Evolutionary conservation across 2,888 invertebrate species (phyloP).

Genomic region (Sepiola atlantica): DNA sequence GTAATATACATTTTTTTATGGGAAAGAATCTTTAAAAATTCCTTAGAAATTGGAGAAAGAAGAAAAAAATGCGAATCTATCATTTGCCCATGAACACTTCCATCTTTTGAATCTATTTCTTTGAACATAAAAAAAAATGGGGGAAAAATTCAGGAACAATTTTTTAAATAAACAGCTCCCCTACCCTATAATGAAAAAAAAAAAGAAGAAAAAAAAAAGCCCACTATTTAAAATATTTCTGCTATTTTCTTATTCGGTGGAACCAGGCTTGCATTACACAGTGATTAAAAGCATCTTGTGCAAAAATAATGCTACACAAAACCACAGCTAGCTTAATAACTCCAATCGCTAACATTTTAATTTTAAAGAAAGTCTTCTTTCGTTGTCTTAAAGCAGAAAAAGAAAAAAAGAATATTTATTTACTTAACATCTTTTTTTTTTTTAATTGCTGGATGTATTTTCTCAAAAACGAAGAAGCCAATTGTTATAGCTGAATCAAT

Average conservation of each 20-base stretch:
- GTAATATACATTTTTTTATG: neutral
- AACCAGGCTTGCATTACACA: neutral
- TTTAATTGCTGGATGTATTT: conserved; percentile 4
- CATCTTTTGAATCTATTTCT: neutral
- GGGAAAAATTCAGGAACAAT: neutral
- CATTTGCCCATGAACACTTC: neutral
- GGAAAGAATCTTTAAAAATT: neutral
- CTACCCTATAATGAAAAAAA: no score
- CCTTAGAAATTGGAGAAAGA: neutral
- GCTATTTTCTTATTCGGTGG: conserved; percentile 18
- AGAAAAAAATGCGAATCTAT: neutral
- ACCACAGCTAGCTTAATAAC: neutral
- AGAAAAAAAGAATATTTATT: neutral
- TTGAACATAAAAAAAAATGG: neutral
- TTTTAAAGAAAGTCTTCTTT: neutral
- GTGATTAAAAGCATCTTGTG: neutral
- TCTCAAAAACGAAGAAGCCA: neutral
- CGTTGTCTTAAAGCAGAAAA: neutral
- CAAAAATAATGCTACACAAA: neutral
- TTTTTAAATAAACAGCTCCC: neutral
- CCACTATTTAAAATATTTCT: conserved; percentile 23
- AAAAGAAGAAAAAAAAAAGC: neutral
- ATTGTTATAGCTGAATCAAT: neutral
- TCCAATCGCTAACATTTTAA: neutral
- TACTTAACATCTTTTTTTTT: neutral